A percentile compares a stretch with the other conserved stretches of the same genome.
Evolutionary conservation across 2,888 invertebrate species (phyloP).

Genomic region (Sussaba pulchella): DNA sequence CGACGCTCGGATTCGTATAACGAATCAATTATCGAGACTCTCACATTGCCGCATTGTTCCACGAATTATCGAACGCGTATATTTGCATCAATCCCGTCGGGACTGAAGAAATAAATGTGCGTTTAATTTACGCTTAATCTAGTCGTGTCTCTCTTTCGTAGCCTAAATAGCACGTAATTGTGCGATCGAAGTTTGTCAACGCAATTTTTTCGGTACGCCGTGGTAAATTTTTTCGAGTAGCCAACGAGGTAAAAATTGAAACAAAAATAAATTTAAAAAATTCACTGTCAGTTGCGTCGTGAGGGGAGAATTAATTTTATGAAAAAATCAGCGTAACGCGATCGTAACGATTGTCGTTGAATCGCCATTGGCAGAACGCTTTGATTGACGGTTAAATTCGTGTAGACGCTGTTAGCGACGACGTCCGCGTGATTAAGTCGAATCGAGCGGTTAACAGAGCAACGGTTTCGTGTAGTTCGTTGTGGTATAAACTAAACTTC

Average conservation of each 20-base stretch:
- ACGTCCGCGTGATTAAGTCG: conserved; percentile 21
- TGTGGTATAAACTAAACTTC: conserved; percentile 58
- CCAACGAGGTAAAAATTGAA: too few relatives aligned
- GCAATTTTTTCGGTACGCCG: conserved; percentile 40
- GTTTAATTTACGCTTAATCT: conserved; percentile 47
- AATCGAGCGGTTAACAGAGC: conserved; percentile 5
- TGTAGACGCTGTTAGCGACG: conserved; percentile 26
- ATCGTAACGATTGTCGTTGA: background rate
- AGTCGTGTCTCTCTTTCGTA: conserved; percentile 16
- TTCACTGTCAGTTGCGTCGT: background rate
- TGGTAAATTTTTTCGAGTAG: conserved; percentile 39
- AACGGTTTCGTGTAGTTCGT: conserved; percentile 46
- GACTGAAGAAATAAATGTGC: conserved; percentile 33
- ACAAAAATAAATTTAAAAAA: background rate
- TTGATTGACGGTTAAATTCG: conserved; percentile 1
- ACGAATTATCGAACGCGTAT: conserved; percentile 16
- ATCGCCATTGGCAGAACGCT: background rate
- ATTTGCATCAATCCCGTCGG: background rate
- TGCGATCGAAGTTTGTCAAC: conserved; percentile 3
- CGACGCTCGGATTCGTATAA: conserved; percentile 42
- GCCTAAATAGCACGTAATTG: conserved; percentile 33
- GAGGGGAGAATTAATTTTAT: conserved; percentile 6
- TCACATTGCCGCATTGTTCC: conserved; percentile 28
- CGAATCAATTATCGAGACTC: conserved; percentile 62
- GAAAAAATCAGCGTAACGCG: background rate